Percentiles rank a stretch among this genome's conserved stretches.
These are phyloP conservation scores for Graphium colonna DNA, from an alignment of 2,888 invertebrate genomes.

Conservation along the genomic window DNA sequence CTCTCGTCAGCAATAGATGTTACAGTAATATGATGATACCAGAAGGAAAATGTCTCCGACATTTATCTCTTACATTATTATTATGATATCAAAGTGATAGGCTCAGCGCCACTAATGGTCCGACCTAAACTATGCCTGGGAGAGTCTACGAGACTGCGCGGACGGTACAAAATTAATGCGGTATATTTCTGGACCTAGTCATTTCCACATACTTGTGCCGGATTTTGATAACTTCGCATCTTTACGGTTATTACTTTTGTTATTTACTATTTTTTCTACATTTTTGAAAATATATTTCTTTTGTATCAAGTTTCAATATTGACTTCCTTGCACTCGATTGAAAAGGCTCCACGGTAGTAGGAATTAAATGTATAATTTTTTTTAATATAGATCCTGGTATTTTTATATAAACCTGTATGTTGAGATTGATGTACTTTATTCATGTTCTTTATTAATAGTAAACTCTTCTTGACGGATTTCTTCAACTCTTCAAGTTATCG, in stretches of 20 bases:
- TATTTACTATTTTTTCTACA: not conserved
- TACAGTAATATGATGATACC: too few relatives aligned
- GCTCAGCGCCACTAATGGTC: conserved; percentile 1
- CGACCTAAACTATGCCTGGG: conserved; percentile 1
- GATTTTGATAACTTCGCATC: not conserved
- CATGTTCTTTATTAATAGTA: too few relatives aligned
- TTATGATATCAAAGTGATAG: conserved; percentile 7
- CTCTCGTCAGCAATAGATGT: too few relatives aligned
- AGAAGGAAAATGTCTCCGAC: not conserved
- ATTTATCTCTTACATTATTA: conserved; percentile 4
- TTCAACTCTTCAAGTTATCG: too few relatives aligned
- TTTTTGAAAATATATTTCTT: conserved; percentile 1
- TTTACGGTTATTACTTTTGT: conserved; percentile 1
- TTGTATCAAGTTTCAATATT: conserved; percentile 1
- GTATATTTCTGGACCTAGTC: conserved; percentile 1
- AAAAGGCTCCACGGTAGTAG: too few relatives aligned
- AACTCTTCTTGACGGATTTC: too few relatives aligned
- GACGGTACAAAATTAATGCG: conserved; percentile 4
- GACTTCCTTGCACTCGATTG: too few relatives aligned
- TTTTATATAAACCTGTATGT: too few relatives aligned
- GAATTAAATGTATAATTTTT: too few relatives aligned
- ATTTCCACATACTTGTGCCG: not conserved
- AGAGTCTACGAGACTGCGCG: not conserved
- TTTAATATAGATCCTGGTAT: too few relatives aligned
- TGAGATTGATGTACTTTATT: too few relatives aligned